These are phyloP conservation scores for Sebastes cheni DNA, from an alignment of 2,797 vertebrate species.

Conservation along the genomic window DNA sequence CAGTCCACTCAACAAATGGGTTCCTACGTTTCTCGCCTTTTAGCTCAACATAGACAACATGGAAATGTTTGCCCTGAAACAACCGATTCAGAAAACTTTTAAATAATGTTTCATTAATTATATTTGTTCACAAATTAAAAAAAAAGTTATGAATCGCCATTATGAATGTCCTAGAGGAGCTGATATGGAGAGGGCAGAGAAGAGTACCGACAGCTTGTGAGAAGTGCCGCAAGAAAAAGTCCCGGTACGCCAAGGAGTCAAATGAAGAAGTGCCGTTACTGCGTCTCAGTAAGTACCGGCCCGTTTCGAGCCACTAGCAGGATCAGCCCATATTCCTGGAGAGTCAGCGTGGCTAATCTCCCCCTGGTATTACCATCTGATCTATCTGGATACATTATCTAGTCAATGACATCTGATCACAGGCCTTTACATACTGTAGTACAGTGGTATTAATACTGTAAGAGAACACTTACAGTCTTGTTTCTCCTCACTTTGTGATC, in stretches of 20 bases:
- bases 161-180: too few species aligned
- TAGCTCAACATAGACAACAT: background rate
- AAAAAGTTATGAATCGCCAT: too few species aligned
- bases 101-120: too few species aligned
- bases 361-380: background rate
- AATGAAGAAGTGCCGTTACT: too few species aligned
- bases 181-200: too few species aligned
- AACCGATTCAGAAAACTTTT: too few species aligned
- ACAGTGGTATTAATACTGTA: background rate
- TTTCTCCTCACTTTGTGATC: background rate
- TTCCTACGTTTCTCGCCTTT: background rate
- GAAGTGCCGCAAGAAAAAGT: too few species aligned
- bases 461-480: background rate
- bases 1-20: background rate
- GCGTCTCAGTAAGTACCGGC: too few species aligned
- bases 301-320: background rate
- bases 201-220: too few species aligned
- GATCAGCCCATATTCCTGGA: background rate
- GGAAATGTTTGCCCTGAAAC: too few species aligned
- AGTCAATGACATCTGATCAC: background rate
- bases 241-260: too few species aligned
- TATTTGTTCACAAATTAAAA: too few species aligned
- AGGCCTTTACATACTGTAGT: background rate
- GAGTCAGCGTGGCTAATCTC: background rate
- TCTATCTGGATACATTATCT: background rate